phyloP scores from a whole-genome alignment of 2,113 vertebrate species.

The Macrotus californicus region DNA sequence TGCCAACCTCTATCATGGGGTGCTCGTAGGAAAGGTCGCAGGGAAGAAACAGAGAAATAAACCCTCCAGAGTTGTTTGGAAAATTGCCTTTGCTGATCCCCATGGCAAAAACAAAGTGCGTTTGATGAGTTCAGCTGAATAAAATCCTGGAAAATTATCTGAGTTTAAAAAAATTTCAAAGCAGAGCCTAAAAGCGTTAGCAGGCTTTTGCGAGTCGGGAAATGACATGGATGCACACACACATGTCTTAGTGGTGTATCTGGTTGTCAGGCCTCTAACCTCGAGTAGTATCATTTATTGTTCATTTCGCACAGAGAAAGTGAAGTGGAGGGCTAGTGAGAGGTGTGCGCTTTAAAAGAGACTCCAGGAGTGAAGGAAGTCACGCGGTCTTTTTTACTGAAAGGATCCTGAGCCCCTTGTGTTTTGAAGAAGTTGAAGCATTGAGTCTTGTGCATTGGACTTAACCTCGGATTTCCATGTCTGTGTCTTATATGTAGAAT shows the following conservation, averaged over 20 bases:
- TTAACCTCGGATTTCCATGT: neutral
- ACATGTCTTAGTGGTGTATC: neutral
- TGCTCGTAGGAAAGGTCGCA: too few relatives aligned
- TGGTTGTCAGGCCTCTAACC: neutral
- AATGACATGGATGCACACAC: neutral
- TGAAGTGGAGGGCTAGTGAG: neutral
- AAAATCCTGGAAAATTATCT: constrained; percentile 69
- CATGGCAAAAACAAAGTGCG: constrained; percentile 58
- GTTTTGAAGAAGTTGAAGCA: neutral
- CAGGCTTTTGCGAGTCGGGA: neutral
- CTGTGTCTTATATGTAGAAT: neutral
- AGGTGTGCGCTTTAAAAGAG: constrained; percentile 16
- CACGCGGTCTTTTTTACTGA: neutral
- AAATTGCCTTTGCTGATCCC: constrained; percentile 76
- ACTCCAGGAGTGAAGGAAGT: constrained; percentile 1
- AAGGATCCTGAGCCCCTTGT: neutral
- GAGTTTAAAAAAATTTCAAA: constrained; percentile 67
- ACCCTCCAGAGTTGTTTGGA: constrained; percentile 71
- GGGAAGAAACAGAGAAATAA: constrained; percentile 68
- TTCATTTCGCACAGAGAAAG: neutral
- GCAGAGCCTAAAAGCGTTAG: constrained; percentile 70
- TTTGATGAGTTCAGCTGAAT: constrained; percentile 62
- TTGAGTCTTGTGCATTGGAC: neutral
- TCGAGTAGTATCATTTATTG: neutral
- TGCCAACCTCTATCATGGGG: constrained; percentile 44